These are phyloP conservation scores for Germaria angustata DNA, from an alignment of 2,888 invertebrate species.

Conservation along the genomic window DNA sequence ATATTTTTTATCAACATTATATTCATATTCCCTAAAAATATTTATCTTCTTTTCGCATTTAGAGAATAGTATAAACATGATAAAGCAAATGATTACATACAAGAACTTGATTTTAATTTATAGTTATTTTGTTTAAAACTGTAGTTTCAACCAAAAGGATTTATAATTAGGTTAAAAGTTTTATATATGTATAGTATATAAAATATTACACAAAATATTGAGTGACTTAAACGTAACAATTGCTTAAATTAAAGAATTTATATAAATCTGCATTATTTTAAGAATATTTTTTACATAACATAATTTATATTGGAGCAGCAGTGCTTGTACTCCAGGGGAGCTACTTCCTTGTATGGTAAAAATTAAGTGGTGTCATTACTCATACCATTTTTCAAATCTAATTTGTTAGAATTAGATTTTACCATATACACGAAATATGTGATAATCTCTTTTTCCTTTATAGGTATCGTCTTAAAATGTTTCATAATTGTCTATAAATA, in stretches of 20 bases:
- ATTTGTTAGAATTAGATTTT: conserved; percentile 86
- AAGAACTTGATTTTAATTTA: conserved; percentile 34
- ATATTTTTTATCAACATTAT: not conserved
- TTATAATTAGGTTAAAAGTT: conserved; percentile 11
- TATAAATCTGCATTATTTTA: conserved; percentile 38
- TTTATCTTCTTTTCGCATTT: not conserved
- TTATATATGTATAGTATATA: conserved; percentile 19
- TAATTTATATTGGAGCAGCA: conserved; percentile 9
- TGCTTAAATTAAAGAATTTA: conserved; percentile 45
- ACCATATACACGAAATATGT: conserved; percentile 98
- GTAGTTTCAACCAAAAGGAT: conserved; percentile 11
- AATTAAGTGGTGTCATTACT: conserved; percentile 77
- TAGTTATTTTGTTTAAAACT: conserved; percentile 30
- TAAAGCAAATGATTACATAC: conserved; percentile 6
- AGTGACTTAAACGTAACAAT: conserved; percentile 63
- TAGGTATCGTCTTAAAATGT: conserved; percentile 96
- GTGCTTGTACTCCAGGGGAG: not conserved
- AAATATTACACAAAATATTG: conserved; percentile 64
- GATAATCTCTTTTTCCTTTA: conserved; percentile 95
- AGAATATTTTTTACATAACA: conserved; percentile 22
- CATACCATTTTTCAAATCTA: conserved; percentile 79
- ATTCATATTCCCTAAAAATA: not conserved
- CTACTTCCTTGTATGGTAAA: not conserved
- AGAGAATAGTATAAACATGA: not conserved
- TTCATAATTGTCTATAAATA: conserved; percentile 91